These are phyloP conservation scores for Grammomys surdaster DNA, from an alignment of 2,113 vertebrate genomes.

Conservation along the genomic window DNA sequence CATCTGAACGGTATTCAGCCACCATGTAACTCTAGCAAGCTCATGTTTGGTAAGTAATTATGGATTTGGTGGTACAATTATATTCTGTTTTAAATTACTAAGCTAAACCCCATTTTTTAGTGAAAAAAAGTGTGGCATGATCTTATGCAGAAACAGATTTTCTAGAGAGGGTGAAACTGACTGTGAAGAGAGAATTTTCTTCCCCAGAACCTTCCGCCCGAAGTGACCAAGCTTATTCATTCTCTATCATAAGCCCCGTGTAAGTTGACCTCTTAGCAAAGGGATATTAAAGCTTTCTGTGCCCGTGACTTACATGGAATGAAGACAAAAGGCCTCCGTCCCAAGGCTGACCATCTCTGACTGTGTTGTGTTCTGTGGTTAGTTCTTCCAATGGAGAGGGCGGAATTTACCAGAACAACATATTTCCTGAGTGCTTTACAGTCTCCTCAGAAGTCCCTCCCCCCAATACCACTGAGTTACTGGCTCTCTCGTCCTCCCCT, in stretches of 20 bases:
- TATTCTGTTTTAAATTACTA: constrained; percentile 39
- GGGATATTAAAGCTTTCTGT: background rate
- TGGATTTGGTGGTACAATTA: background rate
- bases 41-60: background rate
- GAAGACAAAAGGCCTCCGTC: background rate
- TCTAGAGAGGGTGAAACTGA: constrained; percentile 27
- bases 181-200: constrained; percentile 8
- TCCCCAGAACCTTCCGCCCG: background rate
- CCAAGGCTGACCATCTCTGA: background rate
- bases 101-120: background rate
- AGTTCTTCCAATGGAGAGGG: background rate
- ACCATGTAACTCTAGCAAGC: background rate
- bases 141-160: constrained; percentile 39
- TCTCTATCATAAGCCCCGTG: background rate
- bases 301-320: background rate
- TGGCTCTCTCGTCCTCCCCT: background rate
- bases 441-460: background rate
- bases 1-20: background rate
- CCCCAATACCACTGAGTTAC: background rate
- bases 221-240: background rate
- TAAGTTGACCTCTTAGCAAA: constrained; percentile 28
- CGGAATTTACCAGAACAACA: background rate
- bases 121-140: constrained; percentile 1
- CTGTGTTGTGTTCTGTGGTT: background rate
- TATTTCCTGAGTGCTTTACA: background rate